These are phyloP conservation scores for Peromyscus leucopus DNA, from an alignment of 2,113 vertebrate species.

Conservation along the genomic window DNA sequence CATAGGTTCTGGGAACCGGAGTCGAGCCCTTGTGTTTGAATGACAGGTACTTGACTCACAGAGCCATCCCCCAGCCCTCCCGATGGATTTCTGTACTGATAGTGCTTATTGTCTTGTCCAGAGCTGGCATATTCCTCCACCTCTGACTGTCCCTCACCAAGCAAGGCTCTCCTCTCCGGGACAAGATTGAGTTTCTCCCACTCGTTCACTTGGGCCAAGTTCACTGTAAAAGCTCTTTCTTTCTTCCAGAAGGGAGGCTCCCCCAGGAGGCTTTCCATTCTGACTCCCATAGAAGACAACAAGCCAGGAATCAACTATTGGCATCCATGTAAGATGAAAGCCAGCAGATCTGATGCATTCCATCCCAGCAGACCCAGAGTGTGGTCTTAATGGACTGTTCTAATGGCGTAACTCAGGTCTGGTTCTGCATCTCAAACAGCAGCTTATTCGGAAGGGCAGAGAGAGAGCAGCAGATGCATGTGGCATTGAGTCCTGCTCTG, in stretches of 20 bases:
- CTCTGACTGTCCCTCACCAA: no score
- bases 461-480: conserved; percentile 51
- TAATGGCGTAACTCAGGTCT: rapidly evolving
- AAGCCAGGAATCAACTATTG: not conserved
- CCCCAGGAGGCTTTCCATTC: not conserved
- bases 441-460: conserved; percentile 49
- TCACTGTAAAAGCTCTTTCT: not conserved
- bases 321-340: not conserved
- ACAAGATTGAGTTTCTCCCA: not conserved
- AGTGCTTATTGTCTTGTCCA: not conserved
- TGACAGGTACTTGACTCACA: not conserved
- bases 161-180: not conserved
- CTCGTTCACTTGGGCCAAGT: not conserved
- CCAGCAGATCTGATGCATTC: not conserved
- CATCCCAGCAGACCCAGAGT: rapidly evolving
- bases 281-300: not conserved
- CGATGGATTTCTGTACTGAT: not conserved
- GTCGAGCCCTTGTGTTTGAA: not conserved
- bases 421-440: not conserved
- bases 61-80: not conserved
- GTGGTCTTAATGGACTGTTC: not conserved
- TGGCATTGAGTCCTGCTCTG: conserved; percentile 43
- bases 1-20: not conserved
- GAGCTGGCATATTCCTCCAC: no score
- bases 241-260: not conserved